These are phyloP conservation scores for Augiades crinisus DNA, from an alignment of 2,888 invertebrate genomes.

Conservation along the genomic window DNA sequence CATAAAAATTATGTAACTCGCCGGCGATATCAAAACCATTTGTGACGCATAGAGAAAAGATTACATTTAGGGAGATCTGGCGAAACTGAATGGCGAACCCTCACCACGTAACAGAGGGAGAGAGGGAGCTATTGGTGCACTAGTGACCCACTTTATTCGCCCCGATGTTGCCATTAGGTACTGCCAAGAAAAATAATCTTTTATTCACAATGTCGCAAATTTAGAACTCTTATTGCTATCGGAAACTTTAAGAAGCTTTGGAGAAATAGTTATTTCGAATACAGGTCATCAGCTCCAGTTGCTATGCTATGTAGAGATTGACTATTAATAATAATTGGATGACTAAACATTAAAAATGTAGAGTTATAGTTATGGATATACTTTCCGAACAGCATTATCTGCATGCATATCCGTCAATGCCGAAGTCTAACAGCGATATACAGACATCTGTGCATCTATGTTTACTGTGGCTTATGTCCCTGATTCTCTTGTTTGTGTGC, in stretches of 20 bases:
- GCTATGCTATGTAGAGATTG: no score
- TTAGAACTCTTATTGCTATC: not conserved
- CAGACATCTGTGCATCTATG: conserved; percentile 1
- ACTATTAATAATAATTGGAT: no score
- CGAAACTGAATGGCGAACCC: conserved; percentile 34
- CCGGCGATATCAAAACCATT: not conserved
- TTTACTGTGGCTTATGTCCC: conserved; percentile 28
- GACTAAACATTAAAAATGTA: not conserved
- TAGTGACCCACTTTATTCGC: conserved; percentile 68
- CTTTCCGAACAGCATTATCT: not conserved
- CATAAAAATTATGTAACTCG: conserved; percentile 3
- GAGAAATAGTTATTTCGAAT: no score
- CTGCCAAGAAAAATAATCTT: conserved; percentile 17
- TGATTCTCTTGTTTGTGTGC: conserved; percentile 38
- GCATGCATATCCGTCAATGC: conserved; percentile 7
- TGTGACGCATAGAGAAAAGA: not conserved
- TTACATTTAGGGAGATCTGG: not conserved
- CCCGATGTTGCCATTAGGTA: conserved; percentile 2
- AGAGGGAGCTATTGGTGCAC: conserved; percentile 52
- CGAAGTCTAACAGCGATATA: conserved; percentile 9
- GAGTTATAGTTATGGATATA: not conserved
- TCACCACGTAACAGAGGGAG: conserved; percentile 30
- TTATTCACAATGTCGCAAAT: conserved; percentile 6
- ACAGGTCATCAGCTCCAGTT: no score
- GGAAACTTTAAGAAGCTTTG: no score